Evolutionary conservation across 2,113 vertebrate genomes (phyloP).

Genomic region (Marcusenius ussheri): DNA sequence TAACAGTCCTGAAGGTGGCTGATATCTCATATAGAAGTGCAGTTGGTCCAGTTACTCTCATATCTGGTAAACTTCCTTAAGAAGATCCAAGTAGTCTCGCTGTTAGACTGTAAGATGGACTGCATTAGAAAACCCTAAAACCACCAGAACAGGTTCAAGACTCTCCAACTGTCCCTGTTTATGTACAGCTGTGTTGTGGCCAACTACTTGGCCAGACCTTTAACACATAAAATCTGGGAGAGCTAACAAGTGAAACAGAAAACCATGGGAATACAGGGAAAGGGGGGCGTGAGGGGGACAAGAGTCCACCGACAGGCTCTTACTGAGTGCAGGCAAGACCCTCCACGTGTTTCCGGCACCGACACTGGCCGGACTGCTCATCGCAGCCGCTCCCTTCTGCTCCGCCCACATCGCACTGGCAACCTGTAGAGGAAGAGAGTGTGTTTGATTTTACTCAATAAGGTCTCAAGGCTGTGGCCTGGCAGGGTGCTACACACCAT

Average conservation of each 20-base stretch:
- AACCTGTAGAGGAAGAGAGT: constrained; percentile 56
- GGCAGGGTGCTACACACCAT: neutral
- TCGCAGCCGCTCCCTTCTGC: constrained; percentile 58
- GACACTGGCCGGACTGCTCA: constrained; percentile 60
- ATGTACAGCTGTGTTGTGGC: neutral
- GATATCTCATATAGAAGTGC: neutral
- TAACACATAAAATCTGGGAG: neutral
- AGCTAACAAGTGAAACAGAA: neutral
- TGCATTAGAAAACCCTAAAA: neutral
- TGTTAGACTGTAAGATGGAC: neutral
- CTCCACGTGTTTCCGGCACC: constrained; percentile 65
- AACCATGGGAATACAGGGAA: neutral
- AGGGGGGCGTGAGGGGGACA: neutral
- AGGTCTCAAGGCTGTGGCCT: neutral
- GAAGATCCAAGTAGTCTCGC: neutral
- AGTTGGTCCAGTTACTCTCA: neutral
- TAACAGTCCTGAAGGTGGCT: neutral
- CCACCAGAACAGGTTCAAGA: neutral
- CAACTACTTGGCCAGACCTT: neutral
- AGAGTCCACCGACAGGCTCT: constrained; percentile 39
- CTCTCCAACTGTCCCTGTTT: neutral
- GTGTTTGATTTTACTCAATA: neutral
- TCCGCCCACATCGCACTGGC: constrained; percentile 78
- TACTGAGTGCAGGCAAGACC: constrained; percentile 72
- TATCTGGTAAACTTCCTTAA: neutral